phyloP scores from a whole-genome alignment of 1,140 invertebrate species.

The Drosophila pallidifrons region DNA sequence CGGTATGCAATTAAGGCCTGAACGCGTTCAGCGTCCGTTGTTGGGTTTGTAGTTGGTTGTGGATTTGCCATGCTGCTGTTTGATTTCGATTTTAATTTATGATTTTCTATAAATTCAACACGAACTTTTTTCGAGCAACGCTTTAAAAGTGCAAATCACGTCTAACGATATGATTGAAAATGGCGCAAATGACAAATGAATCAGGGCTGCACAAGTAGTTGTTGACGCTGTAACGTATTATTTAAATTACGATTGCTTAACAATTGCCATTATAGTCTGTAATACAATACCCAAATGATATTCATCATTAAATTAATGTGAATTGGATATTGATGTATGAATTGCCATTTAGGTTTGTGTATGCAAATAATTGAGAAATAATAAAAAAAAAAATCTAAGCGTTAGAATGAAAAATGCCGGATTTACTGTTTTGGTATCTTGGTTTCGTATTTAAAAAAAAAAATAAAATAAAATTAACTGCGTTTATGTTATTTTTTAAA shows the following conservation, averaged over 20 bases:
- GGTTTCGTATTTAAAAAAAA: too few species aligned
- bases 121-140: background rate
- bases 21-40: conserved; percentile 86
- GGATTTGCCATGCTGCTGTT: conserved; percentile 20
- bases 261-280: too few species aligned
- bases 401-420: too few species aligned
- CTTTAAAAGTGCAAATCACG: conserved; percentile 46
- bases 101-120: background rate
- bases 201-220: conserved; percentile 2
- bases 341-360: too few species aligned
- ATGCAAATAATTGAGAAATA: too few species aligned
- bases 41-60: background rate
- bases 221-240: background rate
- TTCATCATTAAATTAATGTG: too few species aligned
- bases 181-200: conserved; percentile 4
- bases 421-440: too few species aligned
- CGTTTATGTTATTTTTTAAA: too few species aligned
- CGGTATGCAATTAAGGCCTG: conserved; percentile 95
- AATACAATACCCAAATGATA: too few species aligned
- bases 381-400: too few species aligned
- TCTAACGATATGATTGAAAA: conserved; percentile 28
- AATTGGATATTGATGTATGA: too few species aligned
- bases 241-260: background rate
- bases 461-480: too few species aligned
- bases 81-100: conserved; percentile 17